Evolutionary conservation across 2,113 vertebrate species (phyloP).

Genomic region (Osmerus eperlanus): DNA sequence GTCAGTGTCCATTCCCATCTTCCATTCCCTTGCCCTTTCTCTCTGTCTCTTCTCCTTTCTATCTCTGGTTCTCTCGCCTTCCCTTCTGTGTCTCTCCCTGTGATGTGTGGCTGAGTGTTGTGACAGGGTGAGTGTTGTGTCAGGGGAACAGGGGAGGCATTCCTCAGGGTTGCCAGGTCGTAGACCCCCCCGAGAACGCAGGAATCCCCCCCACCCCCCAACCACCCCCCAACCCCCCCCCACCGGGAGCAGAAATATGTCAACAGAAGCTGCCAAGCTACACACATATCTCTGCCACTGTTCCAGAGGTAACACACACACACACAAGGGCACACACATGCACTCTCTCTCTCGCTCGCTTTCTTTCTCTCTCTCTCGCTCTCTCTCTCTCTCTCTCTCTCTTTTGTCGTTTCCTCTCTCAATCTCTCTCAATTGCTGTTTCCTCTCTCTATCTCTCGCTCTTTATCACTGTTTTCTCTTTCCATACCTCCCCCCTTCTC

Average conservation of each 20-base stretch:
- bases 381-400: not conserved
- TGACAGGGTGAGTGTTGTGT: not conserved
- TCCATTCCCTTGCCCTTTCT: too few relatives aligned
- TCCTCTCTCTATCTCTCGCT: not conserved
- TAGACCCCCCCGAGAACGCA: not conserved
- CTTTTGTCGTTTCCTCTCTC: not conserved
- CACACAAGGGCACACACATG: not conserved
- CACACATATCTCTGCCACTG: constrained; percentile 17
- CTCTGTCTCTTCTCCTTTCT: too few relatives aligned
- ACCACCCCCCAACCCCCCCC: constrained; percentile 29
- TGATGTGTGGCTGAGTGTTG: too few relatives aligned
- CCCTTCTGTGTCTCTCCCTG: not conserved
- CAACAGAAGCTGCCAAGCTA: constrained; percentile 13
- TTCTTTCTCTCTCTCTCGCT: too few relatives aligned
- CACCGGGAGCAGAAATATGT: constrained; percentile 9
- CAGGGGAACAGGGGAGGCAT: not conserved
- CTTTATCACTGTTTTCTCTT: not conserved
- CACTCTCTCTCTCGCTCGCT: not conserved
- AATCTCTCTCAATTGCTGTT: not conserved
- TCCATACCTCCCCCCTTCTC: not conserved
- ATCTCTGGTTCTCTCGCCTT: too few relatives aligned
- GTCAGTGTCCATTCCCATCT: too few relatives aligned
- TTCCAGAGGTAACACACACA: not conserved
- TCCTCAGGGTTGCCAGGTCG: not conserved
- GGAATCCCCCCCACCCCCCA: constrained; percentile 43